Evolutionary conservation across 1,140 invertebrate genomes (phyloP), one percentile per base, ranked within the genome.

Genomic region (Scaptomyza pallida): DNA sequence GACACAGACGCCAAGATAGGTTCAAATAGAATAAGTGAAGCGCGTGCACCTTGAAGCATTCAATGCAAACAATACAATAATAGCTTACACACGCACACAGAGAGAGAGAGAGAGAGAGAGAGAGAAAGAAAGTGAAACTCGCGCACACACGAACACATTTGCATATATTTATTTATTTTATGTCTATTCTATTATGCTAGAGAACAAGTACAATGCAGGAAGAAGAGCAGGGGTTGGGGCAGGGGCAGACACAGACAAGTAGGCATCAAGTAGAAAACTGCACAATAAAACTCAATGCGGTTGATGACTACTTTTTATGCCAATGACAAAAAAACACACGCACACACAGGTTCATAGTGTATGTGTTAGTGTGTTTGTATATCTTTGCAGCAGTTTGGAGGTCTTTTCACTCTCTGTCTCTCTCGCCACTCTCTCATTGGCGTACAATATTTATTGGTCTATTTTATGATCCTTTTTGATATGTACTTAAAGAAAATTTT

Each of bases 161-260:
- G 79, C 79, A 83, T 83, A 83, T 85, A 80, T 86, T 74, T 85
- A 85, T 85, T 85, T 86, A 86, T 86, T 86, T 85, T 86, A 85
- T 85, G 70, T 83, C 71, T 75, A 65, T 62, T 72, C 78, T 74
- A 59, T 78, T 43, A 62, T 75, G 45, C 61, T 65, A 62, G 61
- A 16, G 41, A 40, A 56, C 47, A 15, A 51, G 26, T 15, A 62
- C 8, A 51, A 10, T 16, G 60, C n/a, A 2, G 13, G 21, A 1
- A n/a, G 33, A 0, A n/a, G 40, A n/a, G 19, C 19, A n/a, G 40
- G 30, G n/a, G 5, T 4, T 5, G n/a, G 19, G 0, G n/a, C 16
- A n/a, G 33, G n/a, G 17, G 44, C 44, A 41, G 21, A 43, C 60
- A 56, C 33, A 43, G 50, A 56, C 33, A 64, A 64, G 55, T 70